Conservation (phyloP, 2,797 vertebrate species). For the Toxotes lorentzi region DNA sequence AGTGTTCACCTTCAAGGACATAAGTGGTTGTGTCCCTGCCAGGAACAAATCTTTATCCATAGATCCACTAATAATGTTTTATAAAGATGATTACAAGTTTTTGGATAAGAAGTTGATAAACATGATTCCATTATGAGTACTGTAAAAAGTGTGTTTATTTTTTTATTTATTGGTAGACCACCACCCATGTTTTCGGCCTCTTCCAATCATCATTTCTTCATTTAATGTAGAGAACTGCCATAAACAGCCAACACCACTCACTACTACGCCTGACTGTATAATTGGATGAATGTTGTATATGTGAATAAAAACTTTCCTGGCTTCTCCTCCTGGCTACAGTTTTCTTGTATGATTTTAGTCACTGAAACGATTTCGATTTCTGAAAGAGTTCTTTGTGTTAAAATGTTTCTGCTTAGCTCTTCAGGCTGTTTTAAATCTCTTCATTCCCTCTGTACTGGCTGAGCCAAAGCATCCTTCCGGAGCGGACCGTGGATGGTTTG, state of each 20-base stretch:
- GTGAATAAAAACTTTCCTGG: not conserved
- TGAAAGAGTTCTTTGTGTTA: not conserved
- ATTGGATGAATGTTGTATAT: not conserved
- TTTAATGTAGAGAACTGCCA: no score
- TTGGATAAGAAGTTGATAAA: no score
- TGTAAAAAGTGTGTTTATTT: no score
- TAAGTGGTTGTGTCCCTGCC: no score
- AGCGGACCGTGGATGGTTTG: conserved; percentile 5
- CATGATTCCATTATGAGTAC: no score
- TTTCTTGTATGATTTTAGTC: not conserved
- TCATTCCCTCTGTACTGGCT: not conserved
- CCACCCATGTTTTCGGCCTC: no score
- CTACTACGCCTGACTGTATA: not conserved
- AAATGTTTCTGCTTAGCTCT: not conserved
- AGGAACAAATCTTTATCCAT: no score
- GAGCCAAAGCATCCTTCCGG: not conserved
- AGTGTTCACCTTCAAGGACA: no score
- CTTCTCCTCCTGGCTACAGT: not conserved
- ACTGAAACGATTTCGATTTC: not conserved
- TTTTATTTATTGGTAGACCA: no score
- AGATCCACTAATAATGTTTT: no score
- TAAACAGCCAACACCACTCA: not conserved
- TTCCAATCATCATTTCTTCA: no score
- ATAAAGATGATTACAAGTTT: no score
- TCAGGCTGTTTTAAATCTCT: not conserved